Evolutionary conservation across 2,797 vertebrate species (phyloP).

Genomic region (Gouania willdenowi): DNA sequence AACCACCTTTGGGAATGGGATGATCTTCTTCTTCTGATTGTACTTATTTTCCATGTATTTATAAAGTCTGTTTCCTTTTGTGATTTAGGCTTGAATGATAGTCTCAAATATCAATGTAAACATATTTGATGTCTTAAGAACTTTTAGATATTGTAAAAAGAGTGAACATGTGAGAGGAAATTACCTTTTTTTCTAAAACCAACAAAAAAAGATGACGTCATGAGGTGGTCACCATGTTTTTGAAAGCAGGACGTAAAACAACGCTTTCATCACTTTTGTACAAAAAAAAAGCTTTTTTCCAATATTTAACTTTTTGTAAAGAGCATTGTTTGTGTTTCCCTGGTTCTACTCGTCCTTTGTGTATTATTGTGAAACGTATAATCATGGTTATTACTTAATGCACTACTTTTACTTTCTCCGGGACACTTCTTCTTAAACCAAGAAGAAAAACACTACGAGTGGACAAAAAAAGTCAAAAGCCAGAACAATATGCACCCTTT

Average conservation of each 20-base stretch:
- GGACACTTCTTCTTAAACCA: slow-evolving; percentile 72
- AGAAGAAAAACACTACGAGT: slow-evolving; percentile 41
- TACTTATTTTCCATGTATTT: slow-evolving; percentile 80
- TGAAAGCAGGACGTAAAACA: slow-evolving; percentile 61
- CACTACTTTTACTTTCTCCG: slow-evolving; percentile 76
- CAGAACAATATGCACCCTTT: slow-evolving; percentile 60
- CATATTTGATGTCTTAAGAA: slow-evolving; percentile 80
- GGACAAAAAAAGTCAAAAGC: slow-evolving; percentile 24
- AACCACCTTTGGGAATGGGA: slow-evolving; percentile 69
- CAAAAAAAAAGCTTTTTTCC: slow-evolving; percentile 58
- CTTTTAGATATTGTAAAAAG: slow-evolving; percentile 82
- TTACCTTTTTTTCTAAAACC: slow-evolving; percentile 76
- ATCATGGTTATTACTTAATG: slow-evolving; percentile 78
- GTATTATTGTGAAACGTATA: slow-evolving; percentile 78
- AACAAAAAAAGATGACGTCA: slow-evolving; percentile 18
- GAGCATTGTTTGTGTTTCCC: slow-evolving; percentile 65
- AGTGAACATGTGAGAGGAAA: slow-evolving; percentile 64
- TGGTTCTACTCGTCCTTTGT: slow-evolving; percentile 70
- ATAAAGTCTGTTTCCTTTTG: slow-evolving; percentile 74
- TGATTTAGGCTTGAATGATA: slow-evolving; percentile 78
- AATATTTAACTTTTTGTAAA: slow-evolving; percentile 81
- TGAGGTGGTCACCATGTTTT: slow-evolving; percentile 54
- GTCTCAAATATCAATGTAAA: slow-evolving; percentile 74
- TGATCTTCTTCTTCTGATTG: slow-evolving; percentile 64
- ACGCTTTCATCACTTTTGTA: slow-evolving; percentile 75